Conservation (phyloP, 2,888 invertebrate species). For the Lacanobia oleracea region DNA sequence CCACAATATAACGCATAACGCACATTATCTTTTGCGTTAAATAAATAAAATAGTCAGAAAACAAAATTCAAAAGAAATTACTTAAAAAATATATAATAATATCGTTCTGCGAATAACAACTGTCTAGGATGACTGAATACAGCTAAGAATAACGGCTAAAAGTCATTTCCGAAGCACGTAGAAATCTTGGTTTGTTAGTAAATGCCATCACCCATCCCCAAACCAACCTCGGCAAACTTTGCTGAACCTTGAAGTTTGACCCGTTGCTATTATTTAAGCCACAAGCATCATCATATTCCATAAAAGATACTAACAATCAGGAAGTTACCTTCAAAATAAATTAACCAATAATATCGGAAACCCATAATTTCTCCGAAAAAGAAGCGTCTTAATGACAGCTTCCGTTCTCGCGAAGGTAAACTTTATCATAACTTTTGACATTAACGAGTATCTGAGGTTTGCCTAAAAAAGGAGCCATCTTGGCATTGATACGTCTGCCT, state of each 20-base stretch:
- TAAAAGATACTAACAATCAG: neutral
- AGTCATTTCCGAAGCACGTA: too few relatives aligned
- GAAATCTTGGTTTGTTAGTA: too few relatives aligned
- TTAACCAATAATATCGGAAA: neutral
- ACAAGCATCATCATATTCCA: neutral
- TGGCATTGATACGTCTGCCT: neutral
- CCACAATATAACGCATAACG: too few relatives aligned
- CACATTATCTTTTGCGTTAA: too few relatives aligned
- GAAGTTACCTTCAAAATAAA: constrained; percentile 20
- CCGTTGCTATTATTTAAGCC: neutral
- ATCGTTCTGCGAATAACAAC: too few relatives aligned
- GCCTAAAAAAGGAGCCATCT: constrained; percentile 19
- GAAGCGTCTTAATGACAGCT: neutral
- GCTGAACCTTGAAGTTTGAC: neutral
- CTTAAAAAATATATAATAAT: too few relatives aligned
- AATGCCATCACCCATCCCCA: too few relatives aligned
- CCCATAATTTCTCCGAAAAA: constrained; percentile 20
- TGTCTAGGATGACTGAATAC: too few relatives aligned
- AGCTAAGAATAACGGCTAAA: too few relatives aligned
- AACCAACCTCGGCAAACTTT: too few relatives aligned
- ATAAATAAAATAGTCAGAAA: too few relatives aligned
- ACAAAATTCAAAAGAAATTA: too few relatives aligned
- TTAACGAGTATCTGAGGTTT: neutral
- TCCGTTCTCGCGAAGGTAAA: constrained; percentile 24
- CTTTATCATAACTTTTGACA: constrained; percentile 16